Evolutionary conservation across 2,113 vertebrate species (phyloP), one percentile per base, ranked within the genome.

Genomic region (Dasyurus viverrinus): DNA sequence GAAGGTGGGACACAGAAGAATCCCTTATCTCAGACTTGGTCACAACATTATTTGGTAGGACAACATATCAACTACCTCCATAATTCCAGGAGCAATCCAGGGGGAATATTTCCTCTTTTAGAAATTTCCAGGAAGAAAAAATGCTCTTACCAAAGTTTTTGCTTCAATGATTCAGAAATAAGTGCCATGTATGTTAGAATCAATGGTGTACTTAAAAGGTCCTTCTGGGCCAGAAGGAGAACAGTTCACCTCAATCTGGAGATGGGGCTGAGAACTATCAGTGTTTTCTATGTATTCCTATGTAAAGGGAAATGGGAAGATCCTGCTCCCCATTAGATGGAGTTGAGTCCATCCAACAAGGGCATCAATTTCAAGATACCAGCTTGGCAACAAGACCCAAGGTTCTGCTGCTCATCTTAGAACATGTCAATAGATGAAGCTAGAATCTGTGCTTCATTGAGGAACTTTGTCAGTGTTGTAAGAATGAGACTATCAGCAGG

Each of bases 271-370:
- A 16, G 24, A 2, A 52, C 90, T 46, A 30, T 5, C 48, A 23
- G 26, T 91, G 94, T 96, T 52, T 94, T 7, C 76, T 94, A 92
- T 91, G 53, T 9, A 95, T 53, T 92, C 91, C 55, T 76, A 90
- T 60, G 48, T 30, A 84, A 84, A 42, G 36, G 68, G 36, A 42
- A 84, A 68, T 36, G 30, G 27, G 27, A 60, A 76, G 8, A 84
- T 60, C 25, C 54, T 89, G 91, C 48, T 94, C 94, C 90, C 48
- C 91, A 42, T 89, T 93, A 9, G 91, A 94, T 93, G 94, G 47
- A 27, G 2, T 27, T 55, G 94, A 90, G 47, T 10, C 5, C 30
- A 84, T 42, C 36, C n/a, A 84, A 42, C 16, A 84, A 93, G 57
- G 23, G 60, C 27, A 42, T 47, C n/a, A 22, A 22, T 84, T 8